Base-by-base conservation (phyloP, 2,888 invertebrate species). In the Conops quadrifasciatus region DNA sequence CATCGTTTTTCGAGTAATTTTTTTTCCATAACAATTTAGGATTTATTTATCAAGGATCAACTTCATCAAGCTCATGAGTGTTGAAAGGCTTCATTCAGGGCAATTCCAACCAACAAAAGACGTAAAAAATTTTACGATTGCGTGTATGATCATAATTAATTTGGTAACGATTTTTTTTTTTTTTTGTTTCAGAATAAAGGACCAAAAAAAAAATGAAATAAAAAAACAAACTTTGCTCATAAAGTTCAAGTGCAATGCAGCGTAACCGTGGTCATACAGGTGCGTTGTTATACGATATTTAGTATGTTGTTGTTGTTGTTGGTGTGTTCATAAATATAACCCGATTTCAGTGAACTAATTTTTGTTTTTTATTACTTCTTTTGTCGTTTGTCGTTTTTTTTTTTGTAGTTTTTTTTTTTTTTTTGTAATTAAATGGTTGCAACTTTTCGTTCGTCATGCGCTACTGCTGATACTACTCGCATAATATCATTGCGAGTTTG, bases 391-490 rank as follows among this genome's bases (percentile, higher is more conserved):
- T 9, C 9, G 36, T 19, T 24, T 51, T 3, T 28, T 19, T 2
- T 24, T n/a, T 28, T 16, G 2, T 49, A 9, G 19, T 24, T 65
- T 47, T 45, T 9, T 26, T 45, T 72, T 49, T 71, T 51, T 49
- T 53, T 60, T 72, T 51, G 65, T 67, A 67, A 62, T 75, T 76
- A 62, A 36, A 62, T 36, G 43, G 36, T 36, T 51, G 59, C 49
- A 71, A 62, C 70, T 67, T 53, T 62, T 64, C 64, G 62, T 63
- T 71, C 63, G 74, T 72, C 56, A 68, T 75, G 75, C 75, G 78
- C 78, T 77, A 80, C 80, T 75, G 78, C 79, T 79, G 66, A 76
- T 78, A 21, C 26, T 69, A 26, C 60, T 19, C 7, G 53, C 43
- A 3, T 30, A 51, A 62, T n/a, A 63, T 69, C 62, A 51, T 60